These are phyloP conservation scores for Eulemur rubriventer DNA, from an alignment of 2,797 vertebrate genomes.

Conservation along the genomic window DNA sequence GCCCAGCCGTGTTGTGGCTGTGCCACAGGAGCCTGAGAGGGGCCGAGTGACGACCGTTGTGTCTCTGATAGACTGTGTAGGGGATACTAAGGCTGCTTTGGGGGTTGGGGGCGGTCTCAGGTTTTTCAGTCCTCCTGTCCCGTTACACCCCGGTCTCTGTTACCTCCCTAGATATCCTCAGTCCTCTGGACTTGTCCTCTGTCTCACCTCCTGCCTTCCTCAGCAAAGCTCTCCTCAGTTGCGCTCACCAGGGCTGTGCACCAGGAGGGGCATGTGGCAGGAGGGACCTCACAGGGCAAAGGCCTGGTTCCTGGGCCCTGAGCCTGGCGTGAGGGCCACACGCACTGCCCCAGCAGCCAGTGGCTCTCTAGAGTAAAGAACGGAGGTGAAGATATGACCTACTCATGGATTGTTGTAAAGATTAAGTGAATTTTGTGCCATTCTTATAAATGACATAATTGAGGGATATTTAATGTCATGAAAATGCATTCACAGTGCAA, in stretches of 20 bases:
- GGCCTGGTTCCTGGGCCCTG: not conserved
- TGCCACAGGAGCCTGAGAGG: not conserved
- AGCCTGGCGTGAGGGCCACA: no score
- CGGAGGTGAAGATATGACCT: not conserved
- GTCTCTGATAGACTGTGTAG: rapidly evolving
- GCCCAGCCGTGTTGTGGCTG: not conserved
- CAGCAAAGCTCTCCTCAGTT: not conserved
- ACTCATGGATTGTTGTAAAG: not conserved
- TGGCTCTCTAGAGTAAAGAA: not conserved
- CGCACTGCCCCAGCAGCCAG: rapidly evolving
- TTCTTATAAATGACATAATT: no score
- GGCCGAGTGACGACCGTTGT: not conserved
- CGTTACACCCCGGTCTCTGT: not conserved
- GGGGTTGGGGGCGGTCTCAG: not conserved
- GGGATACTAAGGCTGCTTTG: not conserved
- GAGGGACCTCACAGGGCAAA: not conserved
- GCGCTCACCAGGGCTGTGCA: not conserved
- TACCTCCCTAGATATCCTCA: not conserved
- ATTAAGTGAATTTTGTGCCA: not conserved
- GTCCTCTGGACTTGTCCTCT: not conserved
- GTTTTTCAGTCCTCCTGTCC: not conserved
- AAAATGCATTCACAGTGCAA: not conserved
- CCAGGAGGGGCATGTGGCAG: not conserved
- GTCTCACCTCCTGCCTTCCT: not conserved
- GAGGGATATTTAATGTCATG: not conserved